Conservation (phyloP, 2,797 vertebrate genomes). For the Alca torda region DNA sequence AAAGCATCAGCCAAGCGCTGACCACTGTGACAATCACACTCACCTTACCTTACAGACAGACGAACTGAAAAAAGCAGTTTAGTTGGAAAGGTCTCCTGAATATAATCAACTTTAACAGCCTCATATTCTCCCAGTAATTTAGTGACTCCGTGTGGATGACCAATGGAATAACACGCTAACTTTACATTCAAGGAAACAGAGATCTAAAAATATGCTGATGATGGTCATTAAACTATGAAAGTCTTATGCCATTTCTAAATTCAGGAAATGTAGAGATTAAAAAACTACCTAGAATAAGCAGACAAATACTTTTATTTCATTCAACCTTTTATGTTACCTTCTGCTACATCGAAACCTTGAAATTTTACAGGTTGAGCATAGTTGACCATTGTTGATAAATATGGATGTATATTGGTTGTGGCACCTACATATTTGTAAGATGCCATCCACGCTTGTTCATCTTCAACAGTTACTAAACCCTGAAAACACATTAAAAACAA, state of each 20-base stretch:
- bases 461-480: conserved; percentile 88
- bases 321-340: conserved; percentile 85
- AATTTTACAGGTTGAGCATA: conserved; percentile 99
- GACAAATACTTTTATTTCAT: conserved; percentile 53
- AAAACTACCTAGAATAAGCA: conserved; percentile 46
- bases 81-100: neutral
- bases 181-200: neutral
- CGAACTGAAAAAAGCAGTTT: neutral
- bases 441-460: conserved; percentile 95
- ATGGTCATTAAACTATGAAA: neutral
- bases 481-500: conserved; percentile 72
- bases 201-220: neutral
- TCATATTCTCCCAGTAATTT: conserved; percentile 37
- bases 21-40: neutral
- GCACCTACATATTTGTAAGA: conserved; percentile 97
- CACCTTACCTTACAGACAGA: neutral
- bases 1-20: neutral
- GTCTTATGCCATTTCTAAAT: neutral
- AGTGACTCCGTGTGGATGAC: conserved; percentile 76
- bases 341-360: conserved; percentile 94
- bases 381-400: conserved; percentile 98
- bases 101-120: neutral
- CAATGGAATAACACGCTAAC: conserved; percentile 38
- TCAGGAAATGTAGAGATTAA: neutral
- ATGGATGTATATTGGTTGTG: conserved; percentile 98